Base-by-base conservation (phyloP, 2,797 vertebrate genomes). In the Lepidocolaptes lacrymiger region DNA sequence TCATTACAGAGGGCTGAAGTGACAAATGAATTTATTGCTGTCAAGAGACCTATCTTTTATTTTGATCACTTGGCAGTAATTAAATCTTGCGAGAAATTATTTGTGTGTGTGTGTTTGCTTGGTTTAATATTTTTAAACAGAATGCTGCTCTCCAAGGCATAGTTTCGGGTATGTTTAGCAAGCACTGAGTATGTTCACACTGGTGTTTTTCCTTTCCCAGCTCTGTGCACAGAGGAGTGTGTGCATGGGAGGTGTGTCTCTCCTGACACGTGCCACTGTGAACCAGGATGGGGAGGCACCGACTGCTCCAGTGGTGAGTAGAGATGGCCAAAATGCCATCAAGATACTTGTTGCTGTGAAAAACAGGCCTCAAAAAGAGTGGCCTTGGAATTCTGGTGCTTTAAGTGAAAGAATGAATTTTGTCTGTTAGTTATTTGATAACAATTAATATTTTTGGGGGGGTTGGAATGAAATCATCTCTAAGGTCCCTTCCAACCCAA, bases 291-390 rank as follows among this genome's bases (percentile, higher is more conserved):
- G 99, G 99, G 99, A 92, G 99, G 99, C 43, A 98, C 98, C 20
- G 99, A 99, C 96, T 99, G 99, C 97, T 99, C 99, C 37, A 99
- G 99, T 93, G 99, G 99, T 99, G 98, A 99, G 99, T 99, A 88
- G 55, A 67, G 46, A 73, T 52, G 13, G 12, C 14, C 28, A 27
- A 81, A 67, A 49, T 19, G 21, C 16, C 44, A 66, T 77, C 5
- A 66, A 77, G 43, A 21, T 52, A 32, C 4, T 3, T 48, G 10
- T 20, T 75, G 28, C 39, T 75, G 2, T 54, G 71, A 19, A 64
- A 86, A 51, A 3, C 55, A n/a, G 32, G 9, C 39, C 34, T 58
- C 58, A 28, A 24, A 63, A 84, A 63, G 46, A 24, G 7, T 37
- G 49, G 24, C 49, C n/a, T 85, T 66, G 51, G 39, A 75, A 64